These are phyloP conservation scores for Caenorhabditis drosophilae DNA, from an alignment of 2,888 invertebrate species.

Conservation along the genomic window DNA sequence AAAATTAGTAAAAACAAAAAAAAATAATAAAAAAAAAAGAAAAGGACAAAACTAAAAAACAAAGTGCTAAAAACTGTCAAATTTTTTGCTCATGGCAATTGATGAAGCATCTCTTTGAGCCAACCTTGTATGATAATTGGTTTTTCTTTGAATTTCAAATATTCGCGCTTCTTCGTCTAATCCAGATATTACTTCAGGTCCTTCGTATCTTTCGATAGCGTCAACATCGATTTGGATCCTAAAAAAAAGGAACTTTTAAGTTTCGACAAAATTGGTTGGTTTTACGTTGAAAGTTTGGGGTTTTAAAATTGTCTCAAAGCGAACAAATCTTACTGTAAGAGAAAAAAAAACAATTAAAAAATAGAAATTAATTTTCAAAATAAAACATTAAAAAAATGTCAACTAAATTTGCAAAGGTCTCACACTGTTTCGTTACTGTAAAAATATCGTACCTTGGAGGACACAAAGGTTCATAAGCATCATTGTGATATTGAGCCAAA, in stretches of 20 bases:
- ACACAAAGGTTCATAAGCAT: conserved; percentile 70
- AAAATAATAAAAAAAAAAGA: not conserved
- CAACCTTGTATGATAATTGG: conserved; percentile 47
- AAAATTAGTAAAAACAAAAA: not conserved
- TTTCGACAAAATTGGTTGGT: not conserved
- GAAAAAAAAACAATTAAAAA: no score
- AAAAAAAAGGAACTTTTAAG: not conserved
- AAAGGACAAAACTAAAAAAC: conserved; percentile 1
- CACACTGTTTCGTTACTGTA: not conserved
- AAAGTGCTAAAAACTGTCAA: no score
- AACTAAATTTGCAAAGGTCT: not conserved
- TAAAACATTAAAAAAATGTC: not conserved
- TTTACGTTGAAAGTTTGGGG: not conserved
- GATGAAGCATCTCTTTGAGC: conserved; percentile 23
- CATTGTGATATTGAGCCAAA: conserved; percentile 71
- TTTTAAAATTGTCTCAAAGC: no score
- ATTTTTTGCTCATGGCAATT: conserved; percentile 24
- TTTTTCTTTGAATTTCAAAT: conserved; percentile 56
- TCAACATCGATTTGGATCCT: conserved; percentile 57
- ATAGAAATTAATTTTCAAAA: no score
- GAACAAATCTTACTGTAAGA: no score
- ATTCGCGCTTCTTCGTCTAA: conserved; percentile 70
- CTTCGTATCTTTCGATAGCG: conserved; percentile 67
- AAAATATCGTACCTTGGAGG: conserved; percentile 30
- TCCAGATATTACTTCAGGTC: conserved; percentile 65